These are phyloP conservation scores for Zonitis immaculata DNA, from an alignment of 2,888 invertebrate species.

Conservation along the genomic window DNA sequence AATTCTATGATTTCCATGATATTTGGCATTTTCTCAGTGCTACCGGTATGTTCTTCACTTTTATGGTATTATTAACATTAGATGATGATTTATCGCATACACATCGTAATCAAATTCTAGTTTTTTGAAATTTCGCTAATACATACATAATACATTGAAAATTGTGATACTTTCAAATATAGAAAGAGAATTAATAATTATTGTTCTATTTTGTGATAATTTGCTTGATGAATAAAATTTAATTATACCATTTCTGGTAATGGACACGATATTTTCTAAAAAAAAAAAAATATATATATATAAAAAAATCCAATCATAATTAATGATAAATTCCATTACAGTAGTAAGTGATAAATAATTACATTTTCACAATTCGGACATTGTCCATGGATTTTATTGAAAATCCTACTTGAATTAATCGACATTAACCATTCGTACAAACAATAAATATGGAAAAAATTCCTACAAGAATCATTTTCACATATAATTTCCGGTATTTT, in stretches of 20 bases:
- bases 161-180: neutral
- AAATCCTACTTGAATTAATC: constrained; percentile 35
- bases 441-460: constrained; percentile 45
- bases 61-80: constrained; percentile 71
- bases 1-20: constrained; percentile 79
- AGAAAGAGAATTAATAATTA: too few species aligned
- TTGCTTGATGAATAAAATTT: neutral
- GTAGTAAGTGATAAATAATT: too few species aligned
- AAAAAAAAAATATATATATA: constrained; percentile 5
- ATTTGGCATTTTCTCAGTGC: constrained; percentile 81
- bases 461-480: constrained; percentile 42
- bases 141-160: neutral
- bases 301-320: too few species aligned
- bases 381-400: constrained; percentile 38
- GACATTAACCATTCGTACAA: constrained; percentile 46
- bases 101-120: constrained; percentile 64
- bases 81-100: constrained; percentile 72
- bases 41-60: constrained; percentile 74
- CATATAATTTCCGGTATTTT: constrained; percentile 46
- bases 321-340: too few species aligned
- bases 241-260: constrained; percentile 4
- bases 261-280: constrained; percentile 9
- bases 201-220: neutral
- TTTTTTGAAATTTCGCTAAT: constrained; percentile 57
- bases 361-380: constrained; percentile 46